Percentiles rank a stretch among this genome's conserved stretches.
These are phyloP conservation scores for Ophonus ardosiacus DNA, from an alignment of 2,888 invertebrate species.

Conservation along the genomic window DNA sequence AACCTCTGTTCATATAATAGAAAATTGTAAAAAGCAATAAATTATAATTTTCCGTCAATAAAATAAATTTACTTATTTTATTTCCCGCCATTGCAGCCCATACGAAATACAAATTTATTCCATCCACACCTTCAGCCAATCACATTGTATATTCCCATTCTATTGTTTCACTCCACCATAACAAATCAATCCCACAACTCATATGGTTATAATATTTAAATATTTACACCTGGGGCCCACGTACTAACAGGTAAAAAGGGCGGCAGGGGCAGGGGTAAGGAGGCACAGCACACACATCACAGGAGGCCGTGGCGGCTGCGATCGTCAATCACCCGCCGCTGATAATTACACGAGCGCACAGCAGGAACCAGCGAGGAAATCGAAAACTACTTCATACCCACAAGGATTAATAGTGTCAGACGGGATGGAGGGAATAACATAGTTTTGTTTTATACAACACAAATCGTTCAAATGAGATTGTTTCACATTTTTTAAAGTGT, in stretches of 20 bases:
- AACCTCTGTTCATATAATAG: no score
- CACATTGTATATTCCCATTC: background rate
- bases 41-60: background rate
- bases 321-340: conserved; percentile 71
- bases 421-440: background rate
- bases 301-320: conserved; percentile 66
- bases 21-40: no score
- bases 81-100: background rate
- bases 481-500: no score
- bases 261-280: background rate
- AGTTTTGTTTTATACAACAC: background rate
- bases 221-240: conserved; percentile 37
- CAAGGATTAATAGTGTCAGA: conserved; percentile 49
- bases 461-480: background rate
- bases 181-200: conserved; percentile 26
- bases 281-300: background rate
- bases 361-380: conserved; percentile 70
- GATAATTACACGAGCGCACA: conserved; percentile 70
- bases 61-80: background rate
- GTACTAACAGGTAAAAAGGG: background rate
- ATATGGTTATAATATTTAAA: conserved; percentile 35
- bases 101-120: background rate
- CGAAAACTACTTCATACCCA: conserved; percentile 70
- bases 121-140: background rate
- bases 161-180: conserved; percentile 23